These are phyloP conservation scores for Pogona vitticeps DNA, from an alignment of 2,113 vertebrate species.

Conservation along the genomic window DNA sequence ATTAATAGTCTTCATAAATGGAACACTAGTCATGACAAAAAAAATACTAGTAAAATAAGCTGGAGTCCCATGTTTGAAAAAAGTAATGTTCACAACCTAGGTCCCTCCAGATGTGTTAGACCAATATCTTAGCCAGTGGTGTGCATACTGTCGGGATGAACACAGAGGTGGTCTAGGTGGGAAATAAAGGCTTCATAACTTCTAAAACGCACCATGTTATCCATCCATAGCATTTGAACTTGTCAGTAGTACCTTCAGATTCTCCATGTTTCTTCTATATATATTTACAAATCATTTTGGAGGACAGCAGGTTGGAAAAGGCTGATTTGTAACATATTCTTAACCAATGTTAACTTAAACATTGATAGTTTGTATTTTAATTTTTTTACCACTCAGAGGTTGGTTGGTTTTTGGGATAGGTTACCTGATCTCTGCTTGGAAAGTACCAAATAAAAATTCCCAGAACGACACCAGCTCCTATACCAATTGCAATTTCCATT, in stretches of 20 bases:
- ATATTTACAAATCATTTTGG: no score
- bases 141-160: no score
- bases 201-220: no score
- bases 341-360: background rate
- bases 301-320: no score
- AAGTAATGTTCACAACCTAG: background rate
- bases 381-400: background rate
- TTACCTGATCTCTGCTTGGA: constrained; percentile 91
- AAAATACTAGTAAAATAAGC: background rate
- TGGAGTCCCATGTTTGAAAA: constrained; percentile 19
- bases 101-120: background rate
- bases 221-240: no score
- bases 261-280: no score
- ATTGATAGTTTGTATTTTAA: background rate
- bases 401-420: no score
- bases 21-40: background rate
- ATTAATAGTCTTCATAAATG: background rate
- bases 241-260: no score
- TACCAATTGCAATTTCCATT: constrained; percentile 87
- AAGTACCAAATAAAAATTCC: constrained; percentile 87
- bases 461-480: constrained; percentile 80
- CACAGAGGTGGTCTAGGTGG: no score
- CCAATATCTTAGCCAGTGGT: no score
- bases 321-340: background rate
- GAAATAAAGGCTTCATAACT: no score